Conservation (phyloP, 2,797 vertebrate species). For the Myripristis murdjan region DNA sequence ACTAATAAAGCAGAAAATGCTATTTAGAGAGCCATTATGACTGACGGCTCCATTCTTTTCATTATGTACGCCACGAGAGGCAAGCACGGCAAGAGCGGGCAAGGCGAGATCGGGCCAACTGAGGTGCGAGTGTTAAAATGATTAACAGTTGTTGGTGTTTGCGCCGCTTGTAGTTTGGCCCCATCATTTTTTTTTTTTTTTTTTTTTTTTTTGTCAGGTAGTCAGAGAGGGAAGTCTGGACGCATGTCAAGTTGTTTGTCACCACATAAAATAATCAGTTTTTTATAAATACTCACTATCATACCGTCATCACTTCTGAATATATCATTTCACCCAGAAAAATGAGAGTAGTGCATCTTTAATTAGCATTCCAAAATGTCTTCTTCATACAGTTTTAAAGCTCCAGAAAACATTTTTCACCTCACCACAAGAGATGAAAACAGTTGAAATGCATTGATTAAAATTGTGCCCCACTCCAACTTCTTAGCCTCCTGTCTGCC, state of each 20-base stretch:
- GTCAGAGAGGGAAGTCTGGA: constrained; percentile 59
- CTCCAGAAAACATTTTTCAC: constrained; percentile 70
- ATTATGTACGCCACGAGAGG: constrained; percentile 75
- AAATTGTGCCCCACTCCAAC: constrained; percentile 62
- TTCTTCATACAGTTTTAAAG: constrained; percentile 74
- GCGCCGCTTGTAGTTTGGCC: constrained; percentile 68
- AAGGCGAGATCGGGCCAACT: constrained; percentile 52
- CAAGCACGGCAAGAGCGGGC: constrained; percentile 58
- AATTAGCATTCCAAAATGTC: constrained; percentile 77
- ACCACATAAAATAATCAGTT: constrained; percentile 63
- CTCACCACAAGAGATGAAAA: constrained; percentile 67
- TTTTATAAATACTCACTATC: constrained; percentile 59
- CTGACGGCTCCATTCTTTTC: constrained; percentile 85
- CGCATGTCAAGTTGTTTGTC: constrained; percentile 72
- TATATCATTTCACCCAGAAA: constrained; percentile 70
- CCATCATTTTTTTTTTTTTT: constrained; percentile 50
- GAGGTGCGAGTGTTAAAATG: constrained; percentile 66
- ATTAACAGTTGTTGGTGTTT: constrained; percentile 80
- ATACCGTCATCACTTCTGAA: constrained; percentile 48
- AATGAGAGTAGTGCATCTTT: constrained; percentile 59
- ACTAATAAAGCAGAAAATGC: constrained; percentile 89
- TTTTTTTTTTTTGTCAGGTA: constrained; percentile 58
- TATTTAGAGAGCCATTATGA: constrained; percentile 86
- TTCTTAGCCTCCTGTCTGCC: constrained; percentile 45
- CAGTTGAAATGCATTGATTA: constrained; percentile 73